phyloP scores from a whole-genome alignment of 2,113 vertebrate genomes.

The Rhinopomastus cyanomelas region DNA sequence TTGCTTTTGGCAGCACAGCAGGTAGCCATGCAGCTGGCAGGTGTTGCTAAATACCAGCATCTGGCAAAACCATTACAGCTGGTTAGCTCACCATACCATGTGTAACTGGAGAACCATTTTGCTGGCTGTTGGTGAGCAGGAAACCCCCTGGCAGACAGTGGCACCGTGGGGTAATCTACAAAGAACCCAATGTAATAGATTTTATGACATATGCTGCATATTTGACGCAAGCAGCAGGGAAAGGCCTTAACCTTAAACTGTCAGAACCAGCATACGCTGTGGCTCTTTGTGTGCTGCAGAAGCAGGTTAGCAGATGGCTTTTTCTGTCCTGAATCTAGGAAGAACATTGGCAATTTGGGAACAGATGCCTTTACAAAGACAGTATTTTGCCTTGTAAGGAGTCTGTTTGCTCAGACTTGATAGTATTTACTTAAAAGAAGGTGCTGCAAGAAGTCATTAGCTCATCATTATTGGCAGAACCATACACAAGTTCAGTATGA shows the following conservation, averaged over 20 bases:
- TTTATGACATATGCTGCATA: background rate
- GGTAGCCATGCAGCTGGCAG: background rate
- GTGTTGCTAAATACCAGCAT: background rate
- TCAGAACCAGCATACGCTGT: background rate
- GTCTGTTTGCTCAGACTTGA: background rate
- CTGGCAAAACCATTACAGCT: slow-evolving; percentile 32
- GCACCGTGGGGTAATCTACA: slow-evolving; percentile 13
- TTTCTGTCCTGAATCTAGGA: slow-evolving; percentile 1
- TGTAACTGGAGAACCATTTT: slow-evolving; percentile 10
- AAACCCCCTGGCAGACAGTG: slow-evolving; percentile 44
- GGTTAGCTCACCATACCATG: background rate
- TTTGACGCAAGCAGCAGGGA: background rate
- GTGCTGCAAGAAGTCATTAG: background rate
- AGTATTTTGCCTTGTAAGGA: background rate
- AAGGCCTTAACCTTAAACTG: background rate
- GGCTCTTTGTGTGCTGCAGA: background rate
- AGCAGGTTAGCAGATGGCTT: slow-evolving; percentile 6
- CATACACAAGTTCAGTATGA: background rate
- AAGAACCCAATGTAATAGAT: background rate
- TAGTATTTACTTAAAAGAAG: background rate
- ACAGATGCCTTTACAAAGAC: background rate
- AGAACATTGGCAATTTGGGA: background rate
- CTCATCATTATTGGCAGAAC: background rate
- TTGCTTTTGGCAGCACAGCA: background rate
- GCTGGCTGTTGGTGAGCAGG: slow-evolving; percentile 13